Conservation (phyloP, 2,113 vertebrate genomes). For the Pongo abelii region DNA sequence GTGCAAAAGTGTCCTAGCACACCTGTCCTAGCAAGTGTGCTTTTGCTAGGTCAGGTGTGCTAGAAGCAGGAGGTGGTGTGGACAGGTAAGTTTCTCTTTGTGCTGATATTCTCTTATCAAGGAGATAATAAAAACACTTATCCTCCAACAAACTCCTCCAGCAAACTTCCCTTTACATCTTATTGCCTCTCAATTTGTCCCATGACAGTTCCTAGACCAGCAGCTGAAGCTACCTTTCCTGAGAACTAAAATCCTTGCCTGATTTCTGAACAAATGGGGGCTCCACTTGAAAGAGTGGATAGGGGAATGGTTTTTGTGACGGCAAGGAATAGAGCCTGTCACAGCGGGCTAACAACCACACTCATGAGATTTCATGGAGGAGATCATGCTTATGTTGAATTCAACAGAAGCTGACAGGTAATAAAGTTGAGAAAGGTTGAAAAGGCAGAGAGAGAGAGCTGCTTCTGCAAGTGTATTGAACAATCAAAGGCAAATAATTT, state of each 20-base stretch:
- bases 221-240: background rate
- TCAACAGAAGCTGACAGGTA: background rate
- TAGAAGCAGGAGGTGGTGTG: background rate
- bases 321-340: background rate
- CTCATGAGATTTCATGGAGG: background rate
- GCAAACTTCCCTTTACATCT: background rate
- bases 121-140: background rate
- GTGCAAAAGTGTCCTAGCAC: background rate
- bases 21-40: background rate
- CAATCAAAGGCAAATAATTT: background rate
- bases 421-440: background rate
- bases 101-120: background rate
- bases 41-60: background rate
- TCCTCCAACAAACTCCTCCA: background rate
- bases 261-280: conserved; percentile 34
- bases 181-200: background rate
- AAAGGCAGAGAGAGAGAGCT: background rate
- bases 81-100: background rate
- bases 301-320: background rate
- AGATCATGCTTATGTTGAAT: background rate
- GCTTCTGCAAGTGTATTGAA: background rate
- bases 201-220: background rate
- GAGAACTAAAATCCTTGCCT: background rate
- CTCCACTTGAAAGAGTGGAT: conserved; percentile 5
- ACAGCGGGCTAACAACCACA: background rate